Evolutionary conservation across 2,797 vertebrate genomes (phyloP), one percentile per base, ranked within the genome.

Genomic region (Parauchenoglanis ngamensis): DNA sequence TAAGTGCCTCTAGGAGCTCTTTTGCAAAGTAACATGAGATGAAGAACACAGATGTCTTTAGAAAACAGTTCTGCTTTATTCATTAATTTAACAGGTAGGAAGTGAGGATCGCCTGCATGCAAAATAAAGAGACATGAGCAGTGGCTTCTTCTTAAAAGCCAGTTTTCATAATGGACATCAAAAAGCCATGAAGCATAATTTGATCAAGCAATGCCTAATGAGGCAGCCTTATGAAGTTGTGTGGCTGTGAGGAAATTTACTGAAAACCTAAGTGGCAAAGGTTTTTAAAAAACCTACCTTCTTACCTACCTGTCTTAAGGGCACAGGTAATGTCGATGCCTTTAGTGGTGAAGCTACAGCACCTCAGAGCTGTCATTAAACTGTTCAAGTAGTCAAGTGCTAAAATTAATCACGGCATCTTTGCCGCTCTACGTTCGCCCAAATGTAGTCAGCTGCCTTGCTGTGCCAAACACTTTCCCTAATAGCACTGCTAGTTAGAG

Each of bases 211-310:
- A 17, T 40, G 25, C 21, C 40, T 87, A 87, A 91, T 87, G 78
- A 89, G 63, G 81, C 87, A 63, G 82, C 23, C 63, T 86, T 70
- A 88, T 88, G 73, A 88, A 56, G 40, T 46, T 84, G 28, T 57
- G 61, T 56, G 46, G 56, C 56, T 83, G 28, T 76, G 23, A 21
- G 52, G 52, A 21, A 40, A 40, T 59, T 23, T 56, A 13, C 35
- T 76, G 63, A 79, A 54, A 61, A 31, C 57, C 49, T 75, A 13
- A 68, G 28, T 85, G 28, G 40, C 78, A 57, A 15, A 61, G 44
- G 68, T 78, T 73, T 40, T 84, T 54, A 75, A 35, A n/a, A 44
- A 56, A 70, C 57, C 75, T 54, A n/a, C n/a, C n/a, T n/a, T n/a
- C n/a, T n/a, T n/a, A 70, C 57, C 75, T 54, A 70, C 57, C 75